These are phyloP conservation scores for Ctenochaetus hawaiiensis DNA, from an alignment of 2,797 vertebrate species.

Conservation along the genomic window DNA sequence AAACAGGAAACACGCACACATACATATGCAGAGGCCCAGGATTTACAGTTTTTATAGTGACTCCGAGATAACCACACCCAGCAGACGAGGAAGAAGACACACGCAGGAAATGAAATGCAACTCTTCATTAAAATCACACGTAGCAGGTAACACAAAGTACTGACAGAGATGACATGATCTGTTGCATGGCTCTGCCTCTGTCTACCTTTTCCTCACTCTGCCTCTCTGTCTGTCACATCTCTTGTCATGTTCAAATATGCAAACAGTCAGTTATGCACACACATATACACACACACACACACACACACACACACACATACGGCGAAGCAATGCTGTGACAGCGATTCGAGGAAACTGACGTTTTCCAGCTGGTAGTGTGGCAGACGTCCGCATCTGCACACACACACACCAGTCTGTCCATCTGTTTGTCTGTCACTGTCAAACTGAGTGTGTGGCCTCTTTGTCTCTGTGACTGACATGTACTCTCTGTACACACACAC, in stretches of 20 bases:
- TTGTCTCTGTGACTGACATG: conserved; percentile 63
- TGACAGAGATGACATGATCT: conserved; percentile 54
- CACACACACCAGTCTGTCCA: conserved; percentile 50
- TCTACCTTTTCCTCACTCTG: conserved; percentile 44
- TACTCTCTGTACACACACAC: conserved; percentile 23
- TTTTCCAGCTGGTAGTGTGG: conserved; percentile 78
- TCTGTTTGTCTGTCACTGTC: conserved; percentile 73
- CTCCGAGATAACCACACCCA: conserved; percentile 63
- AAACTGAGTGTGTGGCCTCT: conserved; percentile 55
- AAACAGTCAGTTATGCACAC: conserved; percentile 50
- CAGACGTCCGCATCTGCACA: conserved; percentile 61
- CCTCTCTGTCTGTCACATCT: conserved; percentile 56
- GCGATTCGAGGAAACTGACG: conserved; percentile 70
- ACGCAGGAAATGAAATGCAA: conserved; percentile 47
- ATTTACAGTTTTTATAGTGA: conserved; percentile 45
- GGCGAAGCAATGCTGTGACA: conserved; percentile 65
- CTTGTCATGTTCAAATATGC: conserved; percentile 63
- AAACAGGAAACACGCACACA: background rate
- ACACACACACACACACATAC: conserved; percentile 20
- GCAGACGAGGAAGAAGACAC: conserved; percentile 41
- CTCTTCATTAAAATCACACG: conserved; percentile 65
- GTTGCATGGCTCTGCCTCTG: conserved; percentile 41
- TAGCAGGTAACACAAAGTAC: conserved; percentile 51
- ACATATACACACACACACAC: conserved; percentile 28
- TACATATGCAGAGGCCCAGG: conserved; percentile 23